A percentile compares a stretch with the other conserved stretches of the same genome.
These are phyloP conservation scores for Peromyscus californicus DNA, from an alignment of 2,113 vertebrate genomes.

Conservation along the genomic window DNA sequence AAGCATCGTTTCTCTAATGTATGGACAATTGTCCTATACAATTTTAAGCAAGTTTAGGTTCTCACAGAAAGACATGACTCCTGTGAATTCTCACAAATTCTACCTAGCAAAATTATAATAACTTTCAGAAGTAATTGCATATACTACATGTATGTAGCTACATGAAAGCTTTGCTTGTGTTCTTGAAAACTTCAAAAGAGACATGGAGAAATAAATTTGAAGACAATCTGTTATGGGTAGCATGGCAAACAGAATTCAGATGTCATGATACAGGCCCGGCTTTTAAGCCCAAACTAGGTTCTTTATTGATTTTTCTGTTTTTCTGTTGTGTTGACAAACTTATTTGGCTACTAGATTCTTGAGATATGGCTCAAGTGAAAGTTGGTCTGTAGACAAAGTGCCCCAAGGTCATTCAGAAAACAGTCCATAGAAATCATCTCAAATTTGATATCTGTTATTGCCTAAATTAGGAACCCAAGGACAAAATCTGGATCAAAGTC, in stretches of 20 bases:
- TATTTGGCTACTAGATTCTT: neutral
- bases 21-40: conserved; percentile 31
- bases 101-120: conserved; percentile 33
- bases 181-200: neutral
- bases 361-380: neutral
- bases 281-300: neutral
- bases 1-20: conserved; percentile 31
- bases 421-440: neutral
- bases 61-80: neutral
- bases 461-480: conserved; percentile 9
- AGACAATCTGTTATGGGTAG: neutral
- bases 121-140: neutral
- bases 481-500: neutral
- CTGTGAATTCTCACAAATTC: conserved; percentile 31
- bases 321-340: neutral
- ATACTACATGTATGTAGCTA: neutral
- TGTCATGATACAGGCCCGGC: neutral
- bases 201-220: conserved; percentile 2
- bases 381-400: neutral
- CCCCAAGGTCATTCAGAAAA: neutral
- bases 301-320: neutral
- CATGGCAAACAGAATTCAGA: neutral
- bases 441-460: neutral
- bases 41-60: conserved; percentile 20
- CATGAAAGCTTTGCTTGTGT: conserved; percentile 9